Evolutionary conservation across 1,140 invertebrate species (phyloP), one percentile per base, ranked within the genome.

Genomic region (Harpegnathos saltator): DNA sequence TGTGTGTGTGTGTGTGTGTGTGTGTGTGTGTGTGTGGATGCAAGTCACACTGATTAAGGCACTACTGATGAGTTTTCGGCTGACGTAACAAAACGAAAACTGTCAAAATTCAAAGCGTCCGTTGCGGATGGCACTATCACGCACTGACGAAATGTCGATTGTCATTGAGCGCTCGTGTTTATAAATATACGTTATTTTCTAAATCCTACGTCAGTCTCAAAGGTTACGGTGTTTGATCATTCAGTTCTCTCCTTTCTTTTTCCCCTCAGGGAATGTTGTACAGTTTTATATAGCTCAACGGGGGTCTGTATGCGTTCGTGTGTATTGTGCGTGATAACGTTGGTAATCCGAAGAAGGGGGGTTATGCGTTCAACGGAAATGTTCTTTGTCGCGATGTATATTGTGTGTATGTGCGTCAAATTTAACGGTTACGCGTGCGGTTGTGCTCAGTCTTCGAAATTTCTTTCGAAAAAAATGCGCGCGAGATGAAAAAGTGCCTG

Each of bases 21-120:
- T 33, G 29, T 44, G 38, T 44, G 38, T 9, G 38, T 44, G 7
- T 44, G 38, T 44, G 7, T 44, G 38, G n/a, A n/a, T n/a, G n/a
- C n/a, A n/a, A n/a, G n/a, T 44, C 38, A 9, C 38, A 9, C 9
- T 44, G 38, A 44, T 44, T 44, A 44, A 44, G 38, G 38, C 38
- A 44, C 38, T 11, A 9, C 4, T 9, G 38, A 44, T 9, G 9
- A 44, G 38, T 44, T 44, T 12, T 12, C 63, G 38, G 38, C 63
- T 65, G 63, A 65, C 7, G 63, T 38, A 65, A 65, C 63, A 26
- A n/a, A 44, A 33, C 5, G 33, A 65, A 38, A 65, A 11, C 63
- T 65, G 63, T 65, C 63, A 65, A 65, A 65, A 38, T 44, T 29
- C 9, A 15, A 29, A 3, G 1, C 12, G 11, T 4, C 4, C 63